Conservation (phyloP, 2,888 invertebrate genomes). For the Idaea aversata region DNA sequence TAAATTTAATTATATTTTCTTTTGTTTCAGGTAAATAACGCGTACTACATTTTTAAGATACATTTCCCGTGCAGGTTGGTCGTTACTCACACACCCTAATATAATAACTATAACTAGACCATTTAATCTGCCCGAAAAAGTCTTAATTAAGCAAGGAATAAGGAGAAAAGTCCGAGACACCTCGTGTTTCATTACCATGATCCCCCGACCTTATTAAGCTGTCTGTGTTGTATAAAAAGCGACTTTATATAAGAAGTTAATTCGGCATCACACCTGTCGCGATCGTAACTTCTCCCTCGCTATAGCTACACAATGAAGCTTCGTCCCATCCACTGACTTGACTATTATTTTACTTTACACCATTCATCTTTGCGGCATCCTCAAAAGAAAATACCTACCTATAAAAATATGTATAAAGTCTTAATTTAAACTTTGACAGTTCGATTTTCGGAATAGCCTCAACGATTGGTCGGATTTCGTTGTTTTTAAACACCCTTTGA, state of each 20-base stretch:
- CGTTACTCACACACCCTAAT: constrained; percentile 26
- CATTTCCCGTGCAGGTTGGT: constrained; percentile 55
- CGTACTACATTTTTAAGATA: constrained; percentile 33
- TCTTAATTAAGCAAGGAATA: constrained; percentile 62
- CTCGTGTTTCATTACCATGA: constrained; percentile 67
- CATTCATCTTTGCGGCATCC: constrained; percentile 63
- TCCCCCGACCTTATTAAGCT: constrained; percentile 69
- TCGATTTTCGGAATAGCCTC: constrained; percentile 61
- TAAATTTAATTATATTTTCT: constrained; percentile 12
- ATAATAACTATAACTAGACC: constrained; percentile 37
- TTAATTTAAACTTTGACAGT: constrained; percentile 72
- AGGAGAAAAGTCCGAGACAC: constrained; percentile 59
- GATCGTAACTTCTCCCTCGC: constrained; percentile 73
- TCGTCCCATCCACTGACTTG: constrained; percentile 54
- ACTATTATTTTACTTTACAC: constrained; percentile 62
- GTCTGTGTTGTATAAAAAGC: constrained; percentile 72
- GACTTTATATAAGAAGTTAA: constrained; percentile 77
- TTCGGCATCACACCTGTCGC: constrained; percentile 77
- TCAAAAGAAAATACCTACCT: constrained; percentile 55
- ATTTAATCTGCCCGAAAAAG: constrained; percentile 49
- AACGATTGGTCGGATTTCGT: constrained; percentile 50
- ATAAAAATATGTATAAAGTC: constrained; percentile 63
- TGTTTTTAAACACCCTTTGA: constrained; percentile 37
- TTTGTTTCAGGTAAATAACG: constrained; percentile 56
- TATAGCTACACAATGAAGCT: constrained; percentile 72